Conservation (phyloP, 2,888 invertebrate genomes). For the Drosophila parthenogenetica region DNA sequence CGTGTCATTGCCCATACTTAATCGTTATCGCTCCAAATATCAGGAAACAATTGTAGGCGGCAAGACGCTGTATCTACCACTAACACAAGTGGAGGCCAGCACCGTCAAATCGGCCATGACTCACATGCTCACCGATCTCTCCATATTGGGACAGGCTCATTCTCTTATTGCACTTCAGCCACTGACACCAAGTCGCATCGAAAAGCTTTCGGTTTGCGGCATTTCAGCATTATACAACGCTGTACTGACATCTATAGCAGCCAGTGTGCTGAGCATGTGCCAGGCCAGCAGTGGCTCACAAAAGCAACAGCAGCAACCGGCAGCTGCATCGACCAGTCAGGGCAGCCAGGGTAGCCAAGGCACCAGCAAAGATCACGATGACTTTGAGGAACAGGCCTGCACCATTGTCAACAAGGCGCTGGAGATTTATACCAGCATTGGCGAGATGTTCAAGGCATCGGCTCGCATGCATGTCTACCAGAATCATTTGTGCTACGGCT, state of each 20-base stretch:
- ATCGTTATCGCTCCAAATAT: slow-evolving; percentile 87
- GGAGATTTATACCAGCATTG: slow-evolving; percentile 93
- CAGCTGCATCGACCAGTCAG: slow-evolving; percentile 61
- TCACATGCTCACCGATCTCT: slow-evolving; percentile 93
- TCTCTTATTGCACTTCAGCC: slow-evolving; percentile 95
- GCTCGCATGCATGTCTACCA: slow-evolving; percentile 94
- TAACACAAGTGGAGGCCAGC: slow-evolving; percentile 90
- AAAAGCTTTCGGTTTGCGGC: slow-evolving; percentile 92
- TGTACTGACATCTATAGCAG: slow-evolving; percentile 89
- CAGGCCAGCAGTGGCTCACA: slow-evolving; percentile 86
- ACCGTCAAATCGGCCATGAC: slow-evolving; percentile 89
- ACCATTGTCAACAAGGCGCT: slow-evolving; percentile 94
- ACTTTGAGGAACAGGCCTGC: slow-evolving; percentile 92
- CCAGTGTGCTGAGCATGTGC: slow-evolving; percentile 87
- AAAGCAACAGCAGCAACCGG: slow-evolving; percentile 79
- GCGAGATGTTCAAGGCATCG: slow-evolving; percentile 92
- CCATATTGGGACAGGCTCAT: slow-evolving; percentile 91
- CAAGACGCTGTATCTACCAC: slow-evolving; percentile 88
- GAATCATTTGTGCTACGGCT: slow-evolving; percentile 94
- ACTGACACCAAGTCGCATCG: slow-evolving; percentile 92
- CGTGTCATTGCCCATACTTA: slow-evolving; percentile 89
- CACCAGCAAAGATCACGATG: slow-evolving; percentile 87
- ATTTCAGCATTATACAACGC: slow-evolving; percentile 94
- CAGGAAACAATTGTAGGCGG: slow-evolving; percentile 86
- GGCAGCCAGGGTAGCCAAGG: slow-evolving; percentile 41